phyloP scores from a whole-genome alignment of 2,888 invertebrate species.

The Pterostichus madidus region DNA sequence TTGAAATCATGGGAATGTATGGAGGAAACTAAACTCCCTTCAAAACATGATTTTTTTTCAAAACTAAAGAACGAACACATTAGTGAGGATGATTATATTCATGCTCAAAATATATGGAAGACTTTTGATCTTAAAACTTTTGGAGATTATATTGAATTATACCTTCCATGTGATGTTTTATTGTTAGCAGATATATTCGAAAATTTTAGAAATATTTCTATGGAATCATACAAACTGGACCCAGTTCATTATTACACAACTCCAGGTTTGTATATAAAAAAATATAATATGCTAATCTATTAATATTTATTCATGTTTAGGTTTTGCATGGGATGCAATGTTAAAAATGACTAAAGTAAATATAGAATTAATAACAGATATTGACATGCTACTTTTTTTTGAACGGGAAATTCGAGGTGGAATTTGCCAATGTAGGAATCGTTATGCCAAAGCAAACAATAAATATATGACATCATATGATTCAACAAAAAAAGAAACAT shows the following conservation, averaged over 20 bases:
- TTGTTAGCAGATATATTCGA: constrained; percentile 62
- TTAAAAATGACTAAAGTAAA: constrained; percentile 57
- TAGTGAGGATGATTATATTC: constrained; percentile 28
- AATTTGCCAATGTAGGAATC: constrained; percentile 38
- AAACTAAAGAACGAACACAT: constrained; percentile 26
- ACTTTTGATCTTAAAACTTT: constrained; percentile 55
- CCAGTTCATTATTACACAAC: constrained; percentile 51
- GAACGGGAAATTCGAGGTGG: constrained; percentile 48
- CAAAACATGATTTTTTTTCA: constrained; percentile 35
- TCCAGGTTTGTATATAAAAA: constrained; percentile 15
- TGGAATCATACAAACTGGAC: constrained; percentile 56
- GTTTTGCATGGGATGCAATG: constrained; percentile 67
- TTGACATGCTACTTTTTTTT: constrained; percentile 50
- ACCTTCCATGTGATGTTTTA: constrained; percentile 66
- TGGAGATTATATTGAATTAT: constrained; percentile 66
- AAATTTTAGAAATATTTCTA: constrained; percentile 63
- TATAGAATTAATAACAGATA: constrained; percentile 50
- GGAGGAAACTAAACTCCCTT: constrained; percentile 55
- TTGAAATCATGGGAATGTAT: constrained; percentile 55
- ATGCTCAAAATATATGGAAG: constrained; percentile 56
- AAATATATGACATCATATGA: constrained; percentile 37
- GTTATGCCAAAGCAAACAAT: constrained; percentile 43
- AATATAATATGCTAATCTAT: too few species aligned
- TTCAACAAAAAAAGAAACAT: constrained; percentile 64
- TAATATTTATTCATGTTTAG: not conserved